Conservation (phyloP, 2,888 invertebrate species). For the Phaedon cochleariae region DNA sequence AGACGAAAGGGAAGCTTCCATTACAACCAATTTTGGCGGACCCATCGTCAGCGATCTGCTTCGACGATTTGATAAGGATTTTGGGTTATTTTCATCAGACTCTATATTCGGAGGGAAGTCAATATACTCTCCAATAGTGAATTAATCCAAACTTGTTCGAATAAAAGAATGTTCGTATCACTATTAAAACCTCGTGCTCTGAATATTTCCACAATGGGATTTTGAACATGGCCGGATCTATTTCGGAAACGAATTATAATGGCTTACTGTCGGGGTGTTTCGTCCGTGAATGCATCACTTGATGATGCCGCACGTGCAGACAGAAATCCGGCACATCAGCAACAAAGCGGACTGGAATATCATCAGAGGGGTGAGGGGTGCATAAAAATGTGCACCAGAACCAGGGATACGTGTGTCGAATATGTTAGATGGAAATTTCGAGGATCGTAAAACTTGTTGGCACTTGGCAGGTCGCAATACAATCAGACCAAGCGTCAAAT, state of each 20-base stretch:
- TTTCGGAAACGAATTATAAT: not conserved
- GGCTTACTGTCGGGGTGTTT: not conserved
- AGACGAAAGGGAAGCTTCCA: no score
- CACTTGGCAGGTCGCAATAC: not conserved
- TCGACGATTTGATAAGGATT: no score
- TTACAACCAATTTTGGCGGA: no score
- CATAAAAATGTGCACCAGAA: constrained; percentile 32
- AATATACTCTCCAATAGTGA: no score
- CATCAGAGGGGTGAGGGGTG: constrained; percentile 17
- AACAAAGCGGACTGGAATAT: constrained; percentile 10
- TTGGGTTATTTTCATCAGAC: no score
- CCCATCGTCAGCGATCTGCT: no score
- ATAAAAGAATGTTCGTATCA: not conserved
- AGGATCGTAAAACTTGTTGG: not conserved
- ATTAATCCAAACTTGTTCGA: not conserved
- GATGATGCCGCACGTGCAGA: constrained; percentile 26
- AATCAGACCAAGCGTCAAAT: not conserved
- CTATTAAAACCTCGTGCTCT: not conserved
- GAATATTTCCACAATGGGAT: not conserved
- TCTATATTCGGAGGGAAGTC: no score
- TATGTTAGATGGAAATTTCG: constrained; percentile 21
- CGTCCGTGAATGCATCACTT: constrained; percentile 6
- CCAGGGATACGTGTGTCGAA: constrained; percentile 31
- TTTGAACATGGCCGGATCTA: not conserved
- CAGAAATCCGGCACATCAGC: constrained; percentile 30